phyloP scores from a whole-genome alignment of 2,888 invertebrate species.

The Dicyrtomina minuta region DNA sequence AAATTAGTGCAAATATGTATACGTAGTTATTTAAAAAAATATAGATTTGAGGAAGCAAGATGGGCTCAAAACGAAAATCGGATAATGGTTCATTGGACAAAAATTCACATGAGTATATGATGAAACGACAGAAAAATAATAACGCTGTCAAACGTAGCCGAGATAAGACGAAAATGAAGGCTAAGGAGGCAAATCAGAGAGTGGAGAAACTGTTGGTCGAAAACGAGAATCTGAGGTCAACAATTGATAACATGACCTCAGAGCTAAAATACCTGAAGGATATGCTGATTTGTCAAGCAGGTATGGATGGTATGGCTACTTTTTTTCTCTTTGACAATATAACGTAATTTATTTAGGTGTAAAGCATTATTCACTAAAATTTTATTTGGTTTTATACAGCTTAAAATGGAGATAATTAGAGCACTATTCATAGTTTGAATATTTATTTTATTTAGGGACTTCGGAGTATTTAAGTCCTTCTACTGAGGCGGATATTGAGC shows the following conservation, averaged over 20 bases:
- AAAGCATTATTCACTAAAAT: too few relatives aligned
- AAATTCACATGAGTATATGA: slow-evolving; percentile 68
- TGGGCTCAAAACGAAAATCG: slow-evolving; percentile 19
- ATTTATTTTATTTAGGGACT: slow-evolving; percentile 34
- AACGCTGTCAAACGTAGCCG: slow-evolving; percentile 81
- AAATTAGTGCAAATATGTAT: too few relatives aligned
- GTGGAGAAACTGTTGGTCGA: slow-evolving; percentile 59
- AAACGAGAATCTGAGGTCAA: slow-evolving; percentile 76
- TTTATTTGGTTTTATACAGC: too few relatives aligned
- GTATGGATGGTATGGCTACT: too few relatives aligned
- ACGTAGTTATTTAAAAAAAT: too few relatives aligned
- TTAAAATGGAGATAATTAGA: too few relatives aligned
- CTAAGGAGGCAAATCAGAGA: slow-evolving; percentile 21
- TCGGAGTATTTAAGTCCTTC: slow-evolving; percentile 47
- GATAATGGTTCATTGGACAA: slow-evolving; percentile 47
- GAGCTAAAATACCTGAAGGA: slow-evolving; percentile 79
- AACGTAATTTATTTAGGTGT: too few relatives aligned
- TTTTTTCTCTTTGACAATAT: too few relatives aligned
- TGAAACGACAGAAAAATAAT: slow-evolving; percentile 74
- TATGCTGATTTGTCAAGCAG: slow-evolving; percentile 76
- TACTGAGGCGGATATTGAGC: slow-evolving; percentile 47
- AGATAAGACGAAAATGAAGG: slow-evolving; percentile 61
- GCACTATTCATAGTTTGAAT: too few relatives aligned
- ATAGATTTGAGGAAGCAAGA: too few relatives aligned
- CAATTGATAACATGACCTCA: slow-evolving; percentile 76